Conservation (phyloP, 1,140 invertebrate species). For the Manduca sexta region DNA sequence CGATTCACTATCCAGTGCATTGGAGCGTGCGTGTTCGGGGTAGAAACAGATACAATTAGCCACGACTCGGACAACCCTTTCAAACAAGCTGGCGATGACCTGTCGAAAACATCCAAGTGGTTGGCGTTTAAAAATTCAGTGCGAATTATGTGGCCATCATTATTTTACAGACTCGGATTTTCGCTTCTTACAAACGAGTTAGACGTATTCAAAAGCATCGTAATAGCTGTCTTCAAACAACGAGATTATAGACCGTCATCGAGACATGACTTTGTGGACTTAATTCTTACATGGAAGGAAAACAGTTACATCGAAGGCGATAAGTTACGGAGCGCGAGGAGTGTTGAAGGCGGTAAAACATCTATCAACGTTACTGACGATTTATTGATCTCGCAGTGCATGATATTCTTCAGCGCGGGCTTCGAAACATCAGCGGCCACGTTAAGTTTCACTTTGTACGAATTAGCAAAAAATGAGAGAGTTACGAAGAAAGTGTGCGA, state of each 20-base stretch:
- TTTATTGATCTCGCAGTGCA: conserved; percentile 36
- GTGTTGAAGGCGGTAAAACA: conserved; percentile 8
- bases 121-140: conserved; percentile 13
- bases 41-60: conserved; percentile 70
- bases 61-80: conserved; percentile 59
- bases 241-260: background rate
- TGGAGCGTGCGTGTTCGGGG: conserved; percentile 73
- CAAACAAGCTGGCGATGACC: conserved; percentile 54
- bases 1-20: conserved; percentile 76
- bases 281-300: background rate
- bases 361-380: conserved; percentile 18
- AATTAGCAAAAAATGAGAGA: conserved; percentile 65
- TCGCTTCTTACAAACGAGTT: conserved; percentile 18
- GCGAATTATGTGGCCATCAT: conserved; percentile 29
- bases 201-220: no score
- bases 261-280: conserved; percentile 7
- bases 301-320: conserved; percentile 3
- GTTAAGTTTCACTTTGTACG: conserved; percentile 48
- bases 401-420: conserved; percentile 66
- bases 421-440: conserved; percentile 73
- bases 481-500: conserved; percentile 59
- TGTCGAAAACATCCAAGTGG: conserved; percentile 23
- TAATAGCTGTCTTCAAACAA: background rate
- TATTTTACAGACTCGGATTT: conserved; percentile 30
- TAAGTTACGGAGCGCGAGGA: conserved; percentile 1